Evolutionary conservation across 2,797 vertebrate species (phyloP).

Genomic region (Syngnathus rostellatus): DNA sequence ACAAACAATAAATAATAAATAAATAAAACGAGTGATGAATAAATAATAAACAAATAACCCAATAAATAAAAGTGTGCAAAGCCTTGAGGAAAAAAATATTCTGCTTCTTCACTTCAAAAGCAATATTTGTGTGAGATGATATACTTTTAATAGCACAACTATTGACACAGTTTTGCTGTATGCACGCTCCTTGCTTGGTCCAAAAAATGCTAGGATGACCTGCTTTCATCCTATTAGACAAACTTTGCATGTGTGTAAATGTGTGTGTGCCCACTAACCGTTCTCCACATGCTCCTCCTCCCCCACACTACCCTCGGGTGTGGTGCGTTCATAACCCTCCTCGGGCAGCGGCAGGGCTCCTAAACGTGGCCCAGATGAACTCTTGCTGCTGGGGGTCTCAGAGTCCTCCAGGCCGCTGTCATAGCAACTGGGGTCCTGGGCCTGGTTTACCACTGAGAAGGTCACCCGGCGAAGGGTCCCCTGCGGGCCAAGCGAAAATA

Average conservation of each 20-base stretch:
- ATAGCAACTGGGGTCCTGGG: conserved; percentile 95
- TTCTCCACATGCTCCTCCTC: conserved; percentile 99
- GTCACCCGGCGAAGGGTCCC: conserved; percentile 93
- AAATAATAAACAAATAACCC: no score
- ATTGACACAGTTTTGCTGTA: background rate
- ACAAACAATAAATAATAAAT: no score
- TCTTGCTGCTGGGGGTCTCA: conserved; percentile 98
- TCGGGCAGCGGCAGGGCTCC: conserved; percentile 93
- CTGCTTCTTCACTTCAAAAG: no score
- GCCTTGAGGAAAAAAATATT: no score
- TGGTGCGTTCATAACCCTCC: conserved; percentile 96
- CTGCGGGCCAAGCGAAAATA: conserved; percentile 59
- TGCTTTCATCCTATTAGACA: background rate
- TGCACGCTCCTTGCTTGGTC: background rate
- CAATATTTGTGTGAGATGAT: no score
- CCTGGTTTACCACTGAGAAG: conserved; percentile 96
- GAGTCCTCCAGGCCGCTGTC: conserved; percentile 98
- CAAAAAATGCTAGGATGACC: background rate
- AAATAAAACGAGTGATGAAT: no score
- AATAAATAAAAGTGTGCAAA: no score
- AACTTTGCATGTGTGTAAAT: conserved; percentile 53
- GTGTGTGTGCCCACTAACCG: conserved; percentile 59
- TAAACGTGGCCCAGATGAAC: conserved; percentile 90
- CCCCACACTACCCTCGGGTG: conserved; percentile 96
- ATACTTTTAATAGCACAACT: background rate